Conservation (phyloP, 2,113 vertebrate genomes). For the Petaurus breviceps region DNA sequence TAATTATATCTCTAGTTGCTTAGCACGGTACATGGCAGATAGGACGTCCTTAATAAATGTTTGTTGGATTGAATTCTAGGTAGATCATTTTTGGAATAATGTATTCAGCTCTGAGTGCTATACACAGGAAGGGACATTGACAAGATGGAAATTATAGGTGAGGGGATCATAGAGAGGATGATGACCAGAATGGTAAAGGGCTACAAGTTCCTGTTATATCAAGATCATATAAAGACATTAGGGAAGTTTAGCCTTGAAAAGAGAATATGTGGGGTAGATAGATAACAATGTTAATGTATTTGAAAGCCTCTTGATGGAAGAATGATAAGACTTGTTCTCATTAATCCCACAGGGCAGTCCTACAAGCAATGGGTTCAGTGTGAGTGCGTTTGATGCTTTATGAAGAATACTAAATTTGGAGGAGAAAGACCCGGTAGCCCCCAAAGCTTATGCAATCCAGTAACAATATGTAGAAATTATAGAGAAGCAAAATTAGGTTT, state of each 20-base stretch:
- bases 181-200: neutral
- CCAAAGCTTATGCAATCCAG: no score
- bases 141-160: no score
- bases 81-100: neutral
- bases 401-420: no score
- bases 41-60: neutral
- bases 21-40: neutral
- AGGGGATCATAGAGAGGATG: no score
- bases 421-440: no score
- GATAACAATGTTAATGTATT: no score
- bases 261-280: neutral
- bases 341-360: neutral
- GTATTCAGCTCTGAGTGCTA: neutral
- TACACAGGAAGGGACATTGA: neutral
- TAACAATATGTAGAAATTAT: no score
- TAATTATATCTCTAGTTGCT: neutral
- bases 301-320: no score
- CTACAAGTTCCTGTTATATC: neutral
- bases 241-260: neutral
- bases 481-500: no score
- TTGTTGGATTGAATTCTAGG: neutral
- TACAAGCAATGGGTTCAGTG: no score
- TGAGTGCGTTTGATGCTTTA: no score
- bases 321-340: no score
- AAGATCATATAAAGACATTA: neutral